phyloP scores from a whole-genome alignment of 2,888 invertebrate species.

The Heliconius hortense region DNA sequence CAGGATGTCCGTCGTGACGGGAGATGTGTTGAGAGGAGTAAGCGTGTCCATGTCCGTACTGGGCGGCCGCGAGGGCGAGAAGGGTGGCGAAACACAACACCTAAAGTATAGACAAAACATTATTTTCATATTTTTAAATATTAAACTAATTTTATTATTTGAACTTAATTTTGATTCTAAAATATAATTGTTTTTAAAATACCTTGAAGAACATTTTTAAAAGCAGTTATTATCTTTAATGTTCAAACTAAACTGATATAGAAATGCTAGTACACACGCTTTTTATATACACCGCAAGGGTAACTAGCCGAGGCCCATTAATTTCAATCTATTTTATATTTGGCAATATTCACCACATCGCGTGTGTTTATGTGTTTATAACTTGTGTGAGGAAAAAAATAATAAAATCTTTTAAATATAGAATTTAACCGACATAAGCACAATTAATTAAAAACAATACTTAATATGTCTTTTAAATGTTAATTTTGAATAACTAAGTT shows the following conservation, averaged over 20 bases:
- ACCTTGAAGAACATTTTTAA: slow-evolving; percentile 36
- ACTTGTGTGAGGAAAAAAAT: too few relatives aligned
- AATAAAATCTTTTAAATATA: too few relatives aligned
- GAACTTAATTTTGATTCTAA: too few relatives aligned
- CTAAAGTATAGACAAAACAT: neutral
- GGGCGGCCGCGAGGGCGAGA: slow-evolving; percentile 42
- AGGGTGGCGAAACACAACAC: neutral
- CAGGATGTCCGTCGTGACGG: slow-evolving; percentile 47
- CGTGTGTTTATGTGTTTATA: too few relatives aligned
- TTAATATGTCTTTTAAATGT: too few relatives aligned
- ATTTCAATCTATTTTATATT: slow-evolving; percentile 37
- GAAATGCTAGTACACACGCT: slow-evolving; percentile 41
- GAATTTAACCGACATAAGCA: too few relatives aligned
- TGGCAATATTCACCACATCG: neutral
- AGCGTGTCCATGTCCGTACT: slow-evolving; percentile 43
- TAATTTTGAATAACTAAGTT: too few relatives aligned
- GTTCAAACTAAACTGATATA: slow-evolving; percentile 45
- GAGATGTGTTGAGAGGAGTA: slow-evolving; percentile 50
- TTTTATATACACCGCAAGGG: slow-evolving; percentile 46
- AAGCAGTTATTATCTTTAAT: slow-evolving; percentile 26
- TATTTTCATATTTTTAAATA: neutral
- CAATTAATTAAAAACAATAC: too few relatives aligned
- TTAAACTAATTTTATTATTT: too few relatives aligned
- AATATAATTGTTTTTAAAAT: neutral
- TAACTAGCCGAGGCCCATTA: slow-evolving; percentile 42